phyloP scores from a whole-genome alignment of 2,113 vertebrate genomes.

The Mesembrinibis cayennensis region DNA sequence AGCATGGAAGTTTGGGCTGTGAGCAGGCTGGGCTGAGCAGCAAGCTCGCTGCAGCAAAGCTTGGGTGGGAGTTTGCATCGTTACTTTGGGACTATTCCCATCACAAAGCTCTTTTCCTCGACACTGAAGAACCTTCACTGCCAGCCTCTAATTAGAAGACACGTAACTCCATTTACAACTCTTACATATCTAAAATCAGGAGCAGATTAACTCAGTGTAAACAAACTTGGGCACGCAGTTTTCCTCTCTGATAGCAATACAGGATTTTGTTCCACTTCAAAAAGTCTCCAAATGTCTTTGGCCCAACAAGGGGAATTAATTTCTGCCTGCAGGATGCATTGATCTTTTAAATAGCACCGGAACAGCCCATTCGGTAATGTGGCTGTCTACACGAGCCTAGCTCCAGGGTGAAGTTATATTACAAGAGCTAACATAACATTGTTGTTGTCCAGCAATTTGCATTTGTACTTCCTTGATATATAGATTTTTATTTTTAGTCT shows the following conservation, averaged over 20 bases:
- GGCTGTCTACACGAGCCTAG: neutral
- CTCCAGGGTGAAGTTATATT: neutral
- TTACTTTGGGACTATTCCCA: neutral
- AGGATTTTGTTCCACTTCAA: neutral
- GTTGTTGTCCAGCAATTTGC: neutral
- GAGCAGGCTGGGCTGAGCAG: neutral
- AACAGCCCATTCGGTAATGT: fast-evolving
- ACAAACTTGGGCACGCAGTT: neutral
- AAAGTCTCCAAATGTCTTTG: neutral
- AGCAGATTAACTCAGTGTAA: neutral
- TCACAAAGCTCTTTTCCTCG: neutral
- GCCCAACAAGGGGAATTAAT: neutral
- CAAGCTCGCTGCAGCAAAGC: neutral
- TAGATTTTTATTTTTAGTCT: neutral
- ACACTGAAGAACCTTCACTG: neutral
- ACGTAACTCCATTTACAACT: neutral
- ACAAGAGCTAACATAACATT: neutral
- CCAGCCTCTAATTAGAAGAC: neutral
- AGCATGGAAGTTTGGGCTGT: fast-evolving
- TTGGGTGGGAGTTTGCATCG: neutral
- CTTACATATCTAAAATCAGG: neutral
- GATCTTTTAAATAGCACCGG: neutral
- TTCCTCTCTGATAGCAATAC: neutral
- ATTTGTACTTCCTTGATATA: neutral
- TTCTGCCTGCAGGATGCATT: neutral